Conservation (phyloP, 2,113 vertebrate species). For the Solenodon paradoxus region DNA sequence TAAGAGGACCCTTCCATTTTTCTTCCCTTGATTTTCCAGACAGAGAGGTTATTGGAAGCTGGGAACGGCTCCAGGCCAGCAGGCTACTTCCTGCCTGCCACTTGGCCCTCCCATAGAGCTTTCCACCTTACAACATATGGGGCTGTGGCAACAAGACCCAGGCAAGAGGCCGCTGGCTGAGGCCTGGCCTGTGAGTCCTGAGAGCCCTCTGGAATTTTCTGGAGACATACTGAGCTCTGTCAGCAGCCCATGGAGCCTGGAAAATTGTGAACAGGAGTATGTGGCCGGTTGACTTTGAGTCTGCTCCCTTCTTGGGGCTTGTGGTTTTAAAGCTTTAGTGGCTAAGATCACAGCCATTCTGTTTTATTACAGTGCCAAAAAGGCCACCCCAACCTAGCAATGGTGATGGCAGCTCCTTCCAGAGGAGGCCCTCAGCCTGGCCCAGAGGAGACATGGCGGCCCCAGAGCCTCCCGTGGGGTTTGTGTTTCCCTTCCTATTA, state of each 20-base stretch:
- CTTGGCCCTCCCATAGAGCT: slow-evolving; percentile 79
- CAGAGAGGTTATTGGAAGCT: slow-evolving; percentile 62
- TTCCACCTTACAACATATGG: slow-evolving; percentile 78
- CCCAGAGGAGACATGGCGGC: slow-evolving; percentile 51
- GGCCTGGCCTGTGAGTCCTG: slow-evolving; percentile 78
- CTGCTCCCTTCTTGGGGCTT: slow-evolving; percentile 77
- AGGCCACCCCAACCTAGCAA: slow-evolving; percentile 71
- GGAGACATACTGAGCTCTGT: slow-evolving; percentile 83
- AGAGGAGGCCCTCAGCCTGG: slow-evolving; percentile 77
- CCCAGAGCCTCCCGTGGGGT: slow-evolving; percentile 56
- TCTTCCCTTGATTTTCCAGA: slow-evolving; percentile 36
- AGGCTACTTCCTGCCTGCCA: slow-evolving; percentile 71
- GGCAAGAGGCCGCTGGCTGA: slow-evolving; percentile 73
- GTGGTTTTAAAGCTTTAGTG: slow-evolving; percentile 83
- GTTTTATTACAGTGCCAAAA: slow-evolving; percentile 81
- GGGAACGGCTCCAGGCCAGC: slow-evolving; percentile 72
- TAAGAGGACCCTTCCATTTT: slow-evolving; percentile 38
- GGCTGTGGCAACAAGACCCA: slow-evolving; percentile 70
- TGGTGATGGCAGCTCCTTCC: slow-evolving; percentile 76
- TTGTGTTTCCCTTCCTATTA: slow-evolving; percentile 79
- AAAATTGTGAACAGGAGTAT: slow-evolving; percentile 73
- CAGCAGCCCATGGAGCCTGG: slow-evolving; percentile 78
- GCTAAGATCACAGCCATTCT: slow-evolving; percentile 82
- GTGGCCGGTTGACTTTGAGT: slow-evolving; percentile 76
- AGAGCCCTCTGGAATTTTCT: slow-evolving; percentile 82